Evolutionary conservation across 1,140 invertebrate genomes (phyloP), one percentile per base, ranked within the genome.

Genomic region (Caenorhabditis tropicalis): DNA sequence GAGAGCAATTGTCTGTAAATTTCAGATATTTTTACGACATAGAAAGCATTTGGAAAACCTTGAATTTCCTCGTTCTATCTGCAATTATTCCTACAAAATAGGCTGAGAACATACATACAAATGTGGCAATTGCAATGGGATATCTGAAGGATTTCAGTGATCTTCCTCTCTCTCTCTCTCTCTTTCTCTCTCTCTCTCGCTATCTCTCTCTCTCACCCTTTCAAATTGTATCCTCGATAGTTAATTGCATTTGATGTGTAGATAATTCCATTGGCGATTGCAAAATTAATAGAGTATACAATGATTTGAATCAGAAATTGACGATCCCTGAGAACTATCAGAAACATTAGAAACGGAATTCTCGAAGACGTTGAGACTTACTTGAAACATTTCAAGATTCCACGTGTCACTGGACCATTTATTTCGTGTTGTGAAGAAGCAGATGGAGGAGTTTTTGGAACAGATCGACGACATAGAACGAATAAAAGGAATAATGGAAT

Each of bases 301-400:
- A 74, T 4, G 10, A 74, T 74, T 74, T 74, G 65, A 24, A 74
- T 15, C 19, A 74, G 33, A 46, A 74, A 74, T n/a, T 74, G 65
- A 43, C 65, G 65, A 74, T 74, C 65, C 65, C 65, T 74, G 65
- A 74, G 65, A 74, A 24, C 65, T 74, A 43, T 43, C 29, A 31
- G 15, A 70, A 27, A 12, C 5, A 19, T 70, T 36, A 70, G 15
- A 36, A 21, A n/a, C n/a, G n/a, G n/a, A n/a, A n/a, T n/a, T n/a
- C n/a, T n/a, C n/a, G n/a, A n/a, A n/a, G n/a, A n/a, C n/a, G n/a
- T n/a, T n/a, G n/a, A n/a, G n/a, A 24, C 36, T 74, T 74, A 74
- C 65, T 43, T 74, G n/a, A 74, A 74, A 43, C 65, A 74, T 46
- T 74, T 74, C 33, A 74, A 43, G 15, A 74, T 74, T 21, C 36